phyloP scores from a whole-genome alignment of 2,113 vertebrate species.

The cat (Felis catus) region DNA sequence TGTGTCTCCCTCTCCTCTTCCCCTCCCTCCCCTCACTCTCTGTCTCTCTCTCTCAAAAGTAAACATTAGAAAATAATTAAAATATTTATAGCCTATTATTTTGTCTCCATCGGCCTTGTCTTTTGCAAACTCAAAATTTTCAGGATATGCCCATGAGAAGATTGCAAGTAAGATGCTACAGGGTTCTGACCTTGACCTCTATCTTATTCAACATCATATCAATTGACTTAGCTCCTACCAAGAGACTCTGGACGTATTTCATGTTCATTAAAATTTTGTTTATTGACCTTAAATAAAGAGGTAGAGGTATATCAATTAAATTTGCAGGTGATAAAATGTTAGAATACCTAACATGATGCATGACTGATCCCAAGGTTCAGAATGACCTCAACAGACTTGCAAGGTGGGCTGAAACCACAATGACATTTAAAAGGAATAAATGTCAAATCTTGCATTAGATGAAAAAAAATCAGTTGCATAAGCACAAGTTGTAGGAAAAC shows the following conservation, averaged over 20 bases:
- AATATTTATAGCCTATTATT: background rate
- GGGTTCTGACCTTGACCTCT: background rate
- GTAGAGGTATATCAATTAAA: background rate
- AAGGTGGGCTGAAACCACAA: background rate
- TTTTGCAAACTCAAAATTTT: background rate
- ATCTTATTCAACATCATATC: background rate
- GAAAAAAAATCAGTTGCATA: background rate
- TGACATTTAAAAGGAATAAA: constrained; percentile 41
- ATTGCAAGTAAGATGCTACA: background rate
- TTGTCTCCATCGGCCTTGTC: background rate
- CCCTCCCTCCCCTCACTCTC: too few species aligned
- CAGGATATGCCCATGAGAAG: background rate
- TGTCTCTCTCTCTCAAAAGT: too few species aligned
- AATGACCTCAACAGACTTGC: constrained; percentile 26
- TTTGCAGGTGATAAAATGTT: constrained; percentile 19
- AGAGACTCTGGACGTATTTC: background rate
- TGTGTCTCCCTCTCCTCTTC: too few species aligned
- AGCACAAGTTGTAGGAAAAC: background rate
- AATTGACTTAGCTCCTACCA: background rate
- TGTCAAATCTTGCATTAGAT: constrained; percentile 14
- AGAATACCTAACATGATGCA: background rate
- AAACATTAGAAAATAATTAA: background rate
- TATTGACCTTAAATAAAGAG: constrained; percentile 29
- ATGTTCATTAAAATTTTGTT: constrained; percentile 1
- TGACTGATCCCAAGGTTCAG: background rate